Base-by-base conservation (phyloP, 35 echinoderm and acorn worm species). In the Apostichopus parvimensis region DNA sequence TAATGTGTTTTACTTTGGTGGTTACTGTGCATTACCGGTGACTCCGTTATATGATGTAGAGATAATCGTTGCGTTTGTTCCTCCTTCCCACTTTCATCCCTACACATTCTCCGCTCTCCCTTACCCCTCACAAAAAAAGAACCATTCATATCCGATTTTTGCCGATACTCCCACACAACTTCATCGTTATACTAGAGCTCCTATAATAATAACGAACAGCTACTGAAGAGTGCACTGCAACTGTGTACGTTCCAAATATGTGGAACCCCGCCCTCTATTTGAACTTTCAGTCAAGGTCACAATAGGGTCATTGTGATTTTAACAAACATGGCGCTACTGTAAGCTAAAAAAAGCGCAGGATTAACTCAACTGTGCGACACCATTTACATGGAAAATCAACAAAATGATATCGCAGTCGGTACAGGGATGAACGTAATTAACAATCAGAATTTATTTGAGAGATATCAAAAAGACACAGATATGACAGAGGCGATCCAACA, bases 301-400 rank as follows among this genome's bases (percentile, higher is more conserved):
- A 56, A 54, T 84, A 56, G 81, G 81, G 81, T 84, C 81, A 84
- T 84, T 84, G 81, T 84, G 81, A 84, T 58, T 84, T 58, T 20
- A 56, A 84, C 81, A 84, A 84, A 84, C 81, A 84, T 84, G 81
- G 81, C 81, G 81, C 81, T 84, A 84, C 81, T 55, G 81, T 84
- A 84, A 54, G 81, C 81, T 56, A 18, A 84, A 84, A 84, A 84
- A 53, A 84, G 81, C 54, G 81, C 9, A 84, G 20, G 57, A 84
- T 84, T 23, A 84, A 58, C 54, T 84, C 81, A 59, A 84, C n/a
- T 11, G 81, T 84, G 20, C 53, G 17, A 59, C 20, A 84, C 81
- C 8, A 84, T 20, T 59, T 84, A 59, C 10, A 58, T 60, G 15
- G 54, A 18, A 84, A 84, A 84, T 84, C 81, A 21, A 21, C 81